phyloP scores from a whole-genome alignment of 37 sponge, comb jelly and placozoan species.

The Lycopodina hypogea region DNA sequence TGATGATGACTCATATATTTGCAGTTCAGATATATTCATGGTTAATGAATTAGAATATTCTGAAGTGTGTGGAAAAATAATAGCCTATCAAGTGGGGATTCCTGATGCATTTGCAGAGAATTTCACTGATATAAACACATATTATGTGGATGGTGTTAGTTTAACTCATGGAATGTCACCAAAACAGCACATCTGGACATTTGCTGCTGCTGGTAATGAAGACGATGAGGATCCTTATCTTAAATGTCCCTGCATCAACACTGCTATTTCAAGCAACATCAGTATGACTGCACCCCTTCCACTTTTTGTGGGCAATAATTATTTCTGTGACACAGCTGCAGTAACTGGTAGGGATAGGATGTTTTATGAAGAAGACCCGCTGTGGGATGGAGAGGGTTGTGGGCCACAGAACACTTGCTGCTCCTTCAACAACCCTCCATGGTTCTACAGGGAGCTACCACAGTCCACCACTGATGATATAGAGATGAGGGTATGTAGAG shows the following conservation, averaged over 20 bases:
- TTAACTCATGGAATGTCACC: conserved; percentile 5
- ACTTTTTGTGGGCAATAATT: conserved; percentile 10
- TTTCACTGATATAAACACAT: background rate
- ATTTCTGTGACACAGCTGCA: conserved; percentile 15
- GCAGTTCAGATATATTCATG: background rate
- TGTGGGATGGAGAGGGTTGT: background rate
- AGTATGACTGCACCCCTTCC: background rate
- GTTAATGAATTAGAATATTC: background rate
- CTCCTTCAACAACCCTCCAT: background rate
- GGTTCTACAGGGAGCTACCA: conserved; percentile 6
- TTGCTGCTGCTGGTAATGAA: background rate
- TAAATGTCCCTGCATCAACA: background rate
- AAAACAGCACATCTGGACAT: conserved; percentile 27
- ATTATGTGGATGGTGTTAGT: conserved; percentile 34
- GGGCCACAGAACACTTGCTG: background rate
- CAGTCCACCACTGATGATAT: conserved; percentile 12
- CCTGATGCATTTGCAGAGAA: background rate
- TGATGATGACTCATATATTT: background rate
- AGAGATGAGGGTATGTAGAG: conserved; percentile 8
- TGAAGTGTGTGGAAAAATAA: conserved; percentile 34
- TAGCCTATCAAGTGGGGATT: conserved; percentile 17
- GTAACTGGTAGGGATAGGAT: background rate
- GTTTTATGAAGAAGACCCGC: background rate
- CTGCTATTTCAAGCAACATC: background rate
- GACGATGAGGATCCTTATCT: background rate